phyloP scores from a whole-genome alignment of 2,888 invertebrate genomes.

The Drosophila buzzatii region DNA sequence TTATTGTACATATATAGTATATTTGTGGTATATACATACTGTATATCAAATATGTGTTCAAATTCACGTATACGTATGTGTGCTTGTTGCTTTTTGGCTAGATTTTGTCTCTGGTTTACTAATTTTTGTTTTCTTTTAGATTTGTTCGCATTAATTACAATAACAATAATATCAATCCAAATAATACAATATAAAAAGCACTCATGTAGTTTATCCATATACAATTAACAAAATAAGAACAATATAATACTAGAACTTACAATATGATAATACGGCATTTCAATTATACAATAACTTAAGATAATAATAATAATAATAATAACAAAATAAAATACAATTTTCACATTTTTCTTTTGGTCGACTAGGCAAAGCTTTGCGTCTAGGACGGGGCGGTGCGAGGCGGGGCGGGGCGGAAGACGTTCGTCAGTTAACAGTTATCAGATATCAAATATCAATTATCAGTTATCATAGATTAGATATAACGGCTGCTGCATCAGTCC shows the following conservation, averaged over 20 bases:
- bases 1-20: conserved; percentile 44
- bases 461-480: neutral
- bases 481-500: neutral
- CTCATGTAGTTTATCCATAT: conserved; percentile 16
- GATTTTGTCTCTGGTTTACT: conserved; percentile 12
- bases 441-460: neutral
- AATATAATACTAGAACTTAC: conserved; percentile 37
- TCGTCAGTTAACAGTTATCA: neutral
- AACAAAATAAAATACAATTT: conserved; percentile 15
- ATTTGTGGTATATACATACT: conserved; percentile 20
- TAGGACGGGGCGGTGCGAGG: neutral
- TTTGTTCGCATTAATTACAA: conserved; percentile 45
- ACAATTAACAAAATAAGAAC: conserved; percentile 22
- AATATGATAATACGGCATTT: conserved; percentile 57
- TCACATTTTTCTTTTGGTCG: conserved; percentile 11
- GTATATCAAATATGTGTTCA: conserved; percentile 19
- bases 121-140: neutral
- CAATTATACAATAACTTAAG: conserved; percentile 48
- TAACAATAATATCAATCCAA: conserved; percentile 55
- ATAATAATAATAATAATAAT: neutral
- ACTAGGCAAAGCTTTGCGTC: conserved; percentile 39
- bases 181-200: conserved; percentile 31
- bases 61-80: conserved; percentile 34
- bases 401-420: neutral
- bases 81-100: conserved; percentile 51